Percentiles rank a stretch among this genome's conserved stretches.
phyloP scores from a whole-genome alignment of 2,797 vertebrate species.

The Periophthalmus magnuspinnatus region DNA sequence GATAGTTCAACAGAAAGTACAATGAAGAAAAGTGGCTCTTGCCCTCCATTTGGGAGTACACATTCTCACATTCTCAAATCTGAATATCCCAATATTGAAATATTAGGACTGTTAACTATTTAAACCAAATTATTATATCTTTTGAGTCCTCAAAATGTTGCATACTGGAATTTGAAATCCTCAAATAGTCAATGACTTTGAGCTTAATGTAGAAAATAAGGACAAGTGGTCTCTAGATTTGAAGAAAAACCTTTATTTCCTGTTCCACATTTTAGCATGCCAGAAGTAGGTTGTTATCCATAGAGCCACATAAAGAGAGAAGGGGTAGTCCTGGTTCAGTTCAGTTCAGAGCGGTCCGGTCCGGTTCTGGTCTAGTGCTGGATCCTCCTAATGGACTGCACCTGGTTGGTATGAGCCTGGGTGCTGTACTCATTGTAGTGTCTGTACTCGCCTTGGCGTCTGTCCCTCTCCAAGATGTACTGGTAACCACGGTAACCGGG shows the following conservation, averaged over 20 bases:
- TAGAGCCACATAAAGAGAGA: slow-evolving; percentile 65
- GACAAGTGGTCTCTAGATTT: slow-evolving; percentile 68
- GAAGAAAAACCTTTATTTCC: slow-evolving; percentile 82
- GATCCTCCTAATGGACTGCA: slow-evolving; percentile 96
- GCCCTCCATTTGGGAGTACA: too few species aligned
- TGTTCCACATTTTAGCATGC: slow-evolving; percentile 70
- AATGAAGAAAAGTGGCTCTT: too few species aligned
- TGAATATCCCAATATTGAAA: too few species aligned
- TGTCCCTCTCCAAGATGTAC: slow-evolving; percentile 94
- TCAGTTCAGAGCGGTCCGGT: slow-evolving; percentile 32
- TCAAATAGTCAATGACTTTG: not conserved
- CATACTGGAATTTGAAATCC: too few species aligned
- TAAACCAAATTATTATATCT: too few species aligned
- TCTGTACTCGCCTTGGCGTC: slow-evolving; percentile 91
- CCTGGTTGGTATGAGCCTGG: slow-evolving; percentile 95
- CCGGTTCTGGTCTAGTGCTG: slow-evolving; percentile 83
- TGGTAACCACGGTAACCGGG: slow-evolving; percentile 97
- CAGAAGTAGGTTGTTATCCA: slow-evolving; percentile 62
- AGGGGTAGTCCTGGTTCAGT: slow-evolving; percentile 50
- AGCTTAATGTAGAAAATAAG: slow-evolving; percentile 31
- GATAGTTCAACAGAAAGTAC: too few species aligned
- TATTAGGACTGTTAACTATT: too few species aligned
- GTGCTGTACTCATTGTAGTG: slow-evolving; percentile 93
- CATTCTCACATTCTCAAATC: too few species aligned
- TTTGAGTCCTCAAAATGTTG: too few species aligned